Evolutionary conservation across 2,797 vertebrate genomes (phyloP).

Genomic region (Sebastes nivosus): DNA sequence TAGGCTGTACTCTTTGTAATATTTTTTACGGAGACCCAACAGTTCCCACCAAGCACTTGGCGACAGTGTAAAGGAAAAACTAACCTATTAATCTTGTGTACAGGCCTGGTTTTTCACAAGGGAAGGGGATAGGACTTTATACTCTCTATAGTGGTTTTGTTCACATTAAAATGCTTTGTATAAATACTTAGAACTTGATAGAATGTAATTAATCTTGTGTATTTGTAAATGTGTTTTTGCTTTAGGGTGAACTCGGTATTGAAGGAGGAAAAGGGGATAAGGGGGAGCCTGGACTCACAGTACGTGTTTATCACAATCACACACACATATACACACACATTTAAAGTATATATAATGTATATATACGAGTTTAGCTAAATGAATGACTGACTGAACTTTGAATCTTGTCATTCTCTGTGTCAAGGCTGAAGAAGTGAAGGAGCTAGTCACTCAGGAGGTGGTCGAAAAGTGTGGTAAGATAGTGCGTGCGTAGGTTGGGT

Average conservation of each 20-base stretch:
- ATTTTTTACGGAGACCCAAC: no score
- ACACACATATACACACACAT: not conserved
- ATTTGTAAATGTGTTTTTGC: slow-evolving; percentile 2
- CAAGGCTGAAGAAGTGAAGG: slow-evolving; percentile 89
- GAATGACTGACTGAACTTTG: not conserved
- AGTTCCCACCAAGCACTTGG: no score
- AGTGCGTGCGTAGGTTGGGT: not conserved
- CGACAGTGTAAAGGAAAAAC: not conserved
- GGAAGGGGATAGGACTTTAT: not conserved
- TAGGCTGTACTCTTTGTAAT: no score
- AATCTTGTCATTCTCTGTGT: slow-evolving; percentile 32
- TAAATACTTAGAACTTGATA: not conserved
- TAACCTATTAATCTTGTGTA: not conserved
- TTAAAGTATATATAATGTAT: not conserved
- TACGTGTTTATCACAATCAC: slow-evolving; percentile 67
- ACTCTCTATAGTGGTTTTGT: not conserved
- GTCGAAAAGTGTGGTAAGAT: slow-evolving; percentile 86
- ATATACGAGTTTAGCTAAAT: not conserved
- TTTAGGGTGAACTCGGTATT: slow-evolving; percentile 81
- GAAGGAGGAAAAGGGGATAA: slow-evolving; percentile 88
- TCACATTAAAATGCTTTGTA: not conserved
- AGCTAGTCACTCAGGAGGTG: slow-evolving; percentile 85
- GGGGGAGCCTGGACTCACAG: slow-evolving; percentile 89
- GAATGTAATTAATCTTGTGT: not conserved
- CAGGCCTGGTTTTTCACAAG: not conserved